Conservation (phyloP, 2,888 invertebrate species). For the Acanthoscelides obtectus region DNA sequence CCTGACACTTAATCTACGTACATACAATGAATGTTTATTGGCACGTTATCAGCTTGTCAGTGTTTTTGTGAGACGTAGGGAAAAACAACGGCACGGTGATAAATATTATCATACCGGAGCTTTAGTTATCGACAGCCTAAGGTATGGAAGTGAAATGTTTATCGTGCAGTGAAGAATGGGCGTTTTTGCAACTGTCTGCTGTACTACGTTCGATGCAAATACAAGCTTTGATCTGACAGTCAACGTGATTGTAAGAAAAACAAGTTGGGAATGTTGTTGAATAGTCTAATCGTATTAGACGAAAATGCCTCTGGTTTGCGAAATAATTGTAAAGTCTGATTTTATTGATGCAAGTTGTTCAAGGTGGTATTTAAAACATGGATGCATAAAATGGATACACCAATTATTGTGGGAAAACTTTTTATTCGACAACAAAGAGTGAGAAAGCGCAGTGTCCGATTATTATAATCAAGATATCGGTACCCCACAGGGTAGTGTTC, state of each 20-base stretch:
- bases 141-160: background rate
- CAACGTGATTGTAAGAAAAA: background rate
- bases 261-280: background rate
- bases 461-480: too few relatives aligned
- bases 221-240: background rate
- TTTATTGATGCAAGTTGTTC: too few relatives aligned
- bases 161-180: background rate
- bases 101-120: background rate
- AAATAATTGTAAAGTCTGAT: too few relatives aligned
- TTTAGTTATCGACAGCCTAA: background rate
- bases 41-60: background rate
- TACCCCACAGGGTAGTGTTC: too few relatives aligned
- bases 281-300: background rate
- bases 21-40: background rate
- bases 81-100: background rate
- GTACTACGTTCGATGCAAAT: background rate
- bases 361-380: too few relatives aligned
- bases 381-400: too few relatives aligned
- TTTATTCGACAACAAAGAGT: too few relatives aligned
- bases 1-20: background rate
- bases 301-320: background rate
- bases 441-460: too few relatives aligned
- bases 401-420: too few relatives aligned
- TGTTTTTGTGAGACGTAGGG: background rate
- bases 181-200: background rate